A percentile compares a stretch with the other conserved stretches of the same genome.
phyloP scores from a whole-genome alignment of 1,140 invertebrate species.

The Conus betulinus region DNA sequence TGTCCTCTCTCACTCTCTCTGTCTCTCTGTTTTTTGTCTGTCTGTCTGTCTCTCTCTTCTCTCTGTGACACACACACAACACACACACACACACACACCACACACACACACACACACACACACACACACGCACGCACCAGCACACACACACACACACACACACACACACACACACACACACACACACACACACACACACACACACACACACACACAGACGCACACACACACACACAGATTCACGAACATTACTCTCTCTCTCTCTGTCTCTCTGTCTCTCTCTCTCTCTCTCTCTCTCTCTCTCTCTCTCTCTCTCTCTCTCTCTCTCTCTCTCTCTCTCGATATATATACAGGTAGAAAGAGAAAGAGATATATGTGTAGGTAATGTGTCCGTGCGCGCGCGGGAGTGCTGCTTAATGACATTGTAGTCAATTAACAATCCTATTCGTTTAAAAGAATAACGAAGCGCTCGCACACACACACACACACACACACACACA shows the following conservation, averaged over 20 bases:
- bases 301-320: background rate
- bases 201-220: background rate
- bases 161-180: constrained; percentile 4
- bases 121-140: background rate
- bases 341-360: no score
- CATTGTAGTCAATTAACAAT: no score
- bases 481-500: no score
- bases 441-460: no score
- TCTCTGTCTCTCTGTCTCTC: background rate
- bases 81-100: no score
- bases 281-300: background rate
- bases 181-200: background rate
- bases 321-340: background rate
- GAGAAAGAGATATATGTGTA: no score
- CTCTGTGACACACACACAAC: no score
- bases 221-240: background rate
- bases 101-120: no score
- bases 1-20: no score
- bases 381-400: background rate
- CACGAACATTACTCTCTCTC: background rate
- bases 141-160: background rate
- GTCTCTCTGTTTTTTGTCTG: no score
- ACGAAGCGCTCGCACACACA: no score
- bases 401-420: background rate
- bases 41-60: no score